phyloP scores from a whole-genome alignment of 2,797 vertebrate genomes.

The Loris lydekkerianus region DNA sequence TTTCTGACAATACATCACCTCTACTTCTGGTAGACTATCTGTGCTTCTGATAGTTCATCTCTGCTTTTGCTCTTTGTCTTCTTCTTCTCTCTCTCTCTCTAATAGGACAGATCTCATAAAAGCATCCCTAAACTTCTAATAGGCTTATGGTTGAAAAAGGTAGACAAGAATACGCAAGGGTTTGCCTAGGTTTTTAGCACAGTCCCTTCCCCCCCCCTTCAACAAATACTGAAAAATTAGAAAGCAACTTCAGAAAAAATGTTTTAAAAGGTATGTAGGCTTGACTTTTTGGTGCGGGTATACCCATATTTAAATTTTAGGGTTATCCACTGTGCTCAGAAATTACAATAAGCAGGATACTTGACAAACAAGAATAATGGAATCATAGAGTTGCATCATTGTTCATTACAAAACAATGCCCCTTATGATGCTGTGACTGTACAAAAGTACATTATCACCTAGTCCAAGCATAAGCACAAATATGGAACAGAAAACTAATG shows the following conservation, averaged over 20 bases:
- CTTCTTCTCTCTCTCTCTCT: not conserved
- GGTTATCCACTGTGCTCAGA: conserved; percentile 54
- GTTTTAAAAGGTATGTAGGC: not conserved
- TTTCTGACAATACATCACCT: not conserved
- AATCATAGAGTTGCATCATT: conserved; percentile 65
- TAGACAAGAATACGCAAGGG: not conserved
- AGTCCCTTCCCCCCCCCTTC: not conserved
- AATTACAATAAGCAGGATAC: conserved; percentile 55
- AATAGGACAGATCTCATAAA: not conserved
- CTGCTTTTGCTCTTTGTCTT: not conserved
- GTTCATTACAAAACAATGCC: conserved; percentile 81
- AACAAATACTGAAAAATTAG: conserved; percentile 4
- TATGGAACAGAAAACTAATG: conserved; percentile 74
- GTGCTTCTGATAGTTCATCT: not conserved
- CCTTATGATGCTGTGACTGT: conserved; percentile 53
- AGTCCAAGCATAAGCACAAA: conserved; percentile 57
- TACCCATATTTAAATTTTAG: conserved; percentile 32
- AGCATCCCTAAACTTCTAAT: conserved; percentile 21
- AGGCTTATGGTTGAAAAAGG: conserved; percentile 7
- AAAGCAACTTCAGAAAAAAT: conserved; percentile 39
- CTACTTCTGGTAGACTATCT: not conserved
- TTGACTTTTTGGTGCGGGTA: not conserved
- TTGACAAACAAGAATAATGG: conserved; percentile 62
- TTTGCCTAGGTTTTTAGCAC: not conserved
- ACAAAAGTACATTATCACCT: conserved; percentile 56